A percentile compares a stretch with the other conserved stretches of the same genome.
These are phyloP conservation scores for Lepidochitona cinerea DNA, from an alignment of 2,888 invertebrate species.

Conservation along the genomic window DNA sequence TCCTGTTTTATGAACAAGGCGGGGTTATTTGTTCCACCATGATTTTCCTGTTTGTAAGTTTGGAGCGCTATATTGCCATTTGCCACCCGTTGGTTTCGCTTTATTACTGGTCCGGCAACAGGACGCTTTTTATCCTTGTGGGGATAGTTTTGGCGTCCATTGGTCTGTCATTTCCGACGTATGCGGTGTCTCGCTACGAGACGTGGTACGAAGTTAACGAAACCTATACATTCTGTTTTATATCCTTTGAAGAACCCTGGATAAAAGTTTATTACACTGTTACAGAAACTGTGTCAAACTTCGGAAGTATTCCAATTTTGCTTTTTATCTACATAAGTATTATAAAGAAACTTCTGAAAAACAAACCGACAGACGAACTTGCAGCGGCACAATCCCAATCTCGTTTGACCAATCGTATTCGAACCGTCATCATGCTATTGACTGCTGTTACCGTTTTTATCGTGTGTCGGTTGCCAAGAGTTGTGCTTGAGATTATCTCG, in stretches of 20 bases:
- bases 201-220: neutral
- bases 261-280: neutral
- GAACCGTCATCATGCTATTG: neutral
- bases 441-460: neutral
- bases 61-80: neutral
- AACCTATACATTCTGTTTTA: neutral
- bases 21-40: neutral
- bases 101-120: neutral
- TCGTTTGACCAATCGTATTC: neutral
- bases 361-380: neutral
- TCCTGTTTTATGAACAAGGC: neutral
- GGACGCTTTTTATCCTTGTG: neutral
- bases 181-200: neutral
- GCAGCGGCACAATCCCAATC: neutral
- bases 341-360: neutral
- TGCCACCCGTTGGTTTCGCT: neutral
- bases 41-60: neutral
- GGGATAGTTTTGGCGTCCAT: neutral
- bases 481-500: neutral
- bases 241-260: neutral
- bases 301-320: neutral
- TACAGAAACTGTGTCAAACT: neutral
- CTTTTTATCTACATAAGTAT: neutral
- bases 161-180: neutral
- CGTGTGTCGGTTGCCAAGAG: neutral